Evolutionary conservation across 2,113 vertebrate genomes (phyloP), one percentile per base, ranked within the genome.

Genomic region (Limnothrissa miodon): DNA sequence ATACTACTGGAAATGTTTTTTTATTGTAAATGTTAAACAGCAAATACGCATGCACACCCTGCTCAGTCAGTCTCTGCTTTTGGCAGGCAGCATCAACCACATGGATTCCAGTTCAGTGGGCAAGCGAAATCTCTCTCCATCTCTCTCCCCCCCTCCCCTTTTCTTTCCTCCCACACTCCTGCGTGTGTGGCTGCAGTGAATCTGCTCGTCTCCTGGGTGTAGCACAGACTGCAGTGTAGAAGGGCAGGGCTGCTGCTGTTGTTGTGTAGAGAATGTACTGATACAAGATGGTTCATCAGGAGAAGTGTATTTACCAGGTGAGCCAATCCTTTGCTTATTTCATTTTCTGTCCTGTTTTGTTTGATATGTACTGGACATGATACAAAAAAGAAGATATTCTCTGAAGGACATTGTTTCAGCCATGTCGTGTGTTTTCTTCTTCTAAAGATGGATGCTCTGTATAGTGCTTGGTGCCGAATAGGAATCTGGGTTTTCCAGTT

Each of bases 231-330:
- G 94, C 94, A 93, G 94, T 92, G 89, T 87, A 91, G 85, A 91
- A 93, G 88, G 87, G 91, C 88, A 90, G 92, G 89, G 85, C 88
- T 83, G 83, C 91, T 46, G 9, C 44, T 13, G 23, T 25, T 80
- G 42, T 80, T 48, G 21, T 80, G 42, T 46, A 29, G 5, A 88
- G 87, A 48, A 93, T 94, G 93, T 86, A 80, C 84, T 94, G 92
- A 94, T 29, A 66, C 59, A 94, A 89, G 91, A 95, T 95, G 94
- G 94, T 95, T 86, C 94, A 95, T 88, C 93, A 94, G 88, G 94
- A 95, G 88, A 95, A 95, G 94, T 93, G 92, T 82, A 79, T 94
- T 91, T 95, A 95, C 90, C 94, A 95, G 94, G 94, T 95, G 91
- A 92, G 94, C 92, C 84, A 39, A 46, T 84, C 66, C 25, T 46